Conservation (phyloP, 2,797 vertebrate species). For the Enteromius unitaeniatus region DNA sequence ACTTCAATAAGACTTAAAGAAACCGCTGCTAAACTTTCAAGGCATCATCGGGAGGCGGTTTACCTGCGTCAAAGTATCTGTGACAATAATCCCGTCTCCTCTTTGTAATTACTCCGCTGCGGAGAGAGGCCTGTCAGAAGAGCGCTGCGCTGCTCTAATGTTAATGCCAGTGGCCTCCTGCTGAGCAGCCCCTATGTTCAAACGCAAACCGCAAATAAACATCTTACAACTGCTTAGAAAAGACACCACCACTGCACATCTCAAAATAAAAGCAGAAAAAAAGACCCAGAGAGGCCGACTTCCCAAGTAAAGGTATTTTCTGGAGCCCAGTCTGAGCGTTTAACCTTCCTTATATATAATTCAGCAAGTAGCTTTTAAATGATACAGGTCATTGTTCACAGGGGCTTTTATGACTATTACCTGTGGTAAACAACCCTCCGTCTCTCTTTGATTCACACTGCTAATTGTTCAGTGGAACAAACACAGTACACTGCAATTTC, state of each 20-base stretch:
- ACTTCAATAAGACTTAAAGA: conserved; percentile 40
- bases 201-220: conserved; percentile 50
- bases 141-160: conserved; percentile 36
- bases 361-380: conserved; percentile 57
- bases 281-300: conserved; percentile 23
- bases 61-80: conserved; percentile 46
- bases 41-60: conserved; percentile 34
- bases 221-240: conserved; percentile 51
- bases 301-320: conserved; percentile 27
- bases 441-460: conserved; percentile 47
- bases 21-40: conserved; percentile 31
- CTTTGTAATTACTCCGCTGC: conserved; percentile 43
- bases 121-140: conserved; percentile 51
- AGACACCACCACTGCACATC: conserved; percentile 6
- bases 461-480: conserved; percentile 56
- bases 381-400: conserved; percentile 57
- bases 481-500: conserved; percentile 56
- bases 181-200: conserved; percentile 45
- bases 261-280: conserved; percentile 20
- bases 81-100: conserved; percentile 55
- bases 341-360: conserved; percentile 62
- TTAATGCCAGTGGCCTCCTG: conserved; percentile 42
- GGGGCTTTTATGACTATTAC: conserved; percentile 61
- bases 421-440: conserved; percentile 55
- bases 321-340: conserved; percentile 12